phyloP scores from a whole-genome alignment of 2,797 vertebrate species.

The Neopelma chrysocephalum region DNA sequence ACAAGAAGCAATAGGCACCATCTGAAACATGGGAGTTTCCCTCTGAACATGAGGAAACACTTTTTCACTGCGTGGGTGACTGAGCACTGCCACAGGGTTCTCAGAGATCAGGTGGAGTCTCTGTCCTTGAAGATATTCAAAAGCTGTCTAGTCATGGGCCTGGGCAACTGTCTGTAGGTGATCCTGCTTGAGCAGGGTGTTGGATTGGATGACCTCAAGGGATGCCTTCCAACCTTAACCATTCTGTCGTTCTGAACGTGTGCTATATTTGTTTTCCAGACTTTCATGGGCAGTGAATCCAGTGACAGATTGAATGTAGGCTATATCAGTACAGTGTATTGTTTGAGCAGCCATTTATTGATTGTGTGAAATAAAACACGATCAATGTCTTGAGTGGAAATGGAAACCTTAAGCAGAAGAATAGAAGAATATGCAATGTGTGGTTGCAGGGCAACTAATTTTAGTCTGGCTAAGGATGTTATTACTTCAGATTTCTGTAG shows the following conservation, averaged over 20 bases:
- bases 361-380: background rate
- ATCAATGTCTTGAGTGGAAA: background rate
- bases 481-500: background rate
- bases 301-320: background rate
- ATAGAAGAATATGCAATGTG: background rate
- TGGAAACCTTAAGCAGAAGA: background rate
- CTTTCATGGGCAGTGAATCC: background rate
- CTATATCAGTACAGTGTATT: background rate
- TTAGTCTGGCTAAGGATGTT: background rate
- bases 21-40: background rate
- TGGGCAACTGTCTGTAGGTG: background rate
- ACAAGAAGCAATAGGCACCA: background rate
- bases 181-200: background rate
- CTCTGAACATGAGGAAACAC: background rate
- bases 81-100: background rate
- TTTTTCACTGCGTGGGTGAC: background rate
- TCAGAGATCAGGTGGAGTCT: background rate
- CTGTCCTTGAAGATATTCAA: background rate
- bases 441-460: background rate
- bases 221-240: background rate
- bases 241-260: background rate
- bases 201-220: background rate
- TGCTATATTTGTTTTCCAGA: background rate
- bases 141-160: background rate
- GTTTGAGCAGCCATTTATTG: background rate